phyloP scores from a whole-genome alignment of 2,797 vertebrate genomes.

The Octomys mimax region DNA sequence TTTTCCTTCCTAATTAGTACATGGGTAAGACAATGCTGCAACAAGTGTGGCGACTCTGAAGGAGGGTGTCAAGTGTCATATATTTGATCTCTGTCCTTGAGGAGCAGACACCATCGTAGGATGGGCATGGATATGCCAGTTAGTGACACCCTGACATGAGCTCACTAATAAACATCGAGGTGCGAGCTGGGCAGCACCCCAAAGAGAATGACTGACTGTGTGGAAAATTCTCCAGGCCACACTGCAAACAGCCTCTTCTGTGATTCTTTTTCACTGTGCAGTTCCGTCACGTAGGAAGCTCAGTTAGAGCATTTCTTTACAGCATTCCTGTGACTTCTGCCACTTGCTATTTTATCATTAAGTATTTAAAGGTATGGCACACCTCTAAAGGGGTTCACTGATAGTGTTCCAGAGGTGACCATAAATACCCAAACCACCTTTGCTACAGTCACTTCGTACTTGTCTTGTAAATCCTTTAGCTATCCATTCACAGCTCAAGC shows the following conservation, averaged over 20 bases:
- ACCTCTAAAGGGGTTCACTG: background rate
- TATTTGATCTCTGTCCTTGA: background rate
- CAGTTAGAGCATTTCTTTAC: background rate
- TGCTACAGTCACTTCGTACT: background rate
- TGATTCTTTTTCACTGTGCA: background rate
- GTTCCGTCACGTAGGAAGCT: background rate
- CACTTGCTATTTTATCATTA: background rate
- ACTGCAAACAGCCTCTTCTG: background rate
- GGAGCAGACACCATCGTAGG: background rate
- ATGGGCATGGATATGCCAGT: background rate
- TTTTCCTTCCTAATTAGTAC: conserved; percentile 19
- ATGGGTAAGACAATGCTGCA: background rate
- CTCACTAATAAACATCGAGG: background rate
- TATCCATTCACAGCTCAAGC: background rate
- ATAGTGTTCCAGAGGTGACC: background rate
- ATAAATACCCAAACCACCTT: background rate
- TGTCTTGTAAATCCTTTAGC: background rate
- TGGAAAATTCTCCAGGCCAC: background rate
- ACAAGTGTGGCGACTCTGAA: background rate
- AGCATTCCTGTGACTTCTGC: background rate
- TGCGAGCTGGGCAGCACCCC: background rate
- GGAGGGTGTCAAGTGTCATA: background rate
- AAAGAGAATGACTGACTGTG: background rate
- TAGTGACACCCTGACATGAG: background rate
- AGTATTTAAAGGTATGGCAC: background rate